A percentile compares a stretch with the other conserved stretches of the same genome.
These are phyloP conservation scores for Leptinotarsa texana DNA, from an alignment of 1,140 invertebrate species.

Conservation along the genomic window DNA sequence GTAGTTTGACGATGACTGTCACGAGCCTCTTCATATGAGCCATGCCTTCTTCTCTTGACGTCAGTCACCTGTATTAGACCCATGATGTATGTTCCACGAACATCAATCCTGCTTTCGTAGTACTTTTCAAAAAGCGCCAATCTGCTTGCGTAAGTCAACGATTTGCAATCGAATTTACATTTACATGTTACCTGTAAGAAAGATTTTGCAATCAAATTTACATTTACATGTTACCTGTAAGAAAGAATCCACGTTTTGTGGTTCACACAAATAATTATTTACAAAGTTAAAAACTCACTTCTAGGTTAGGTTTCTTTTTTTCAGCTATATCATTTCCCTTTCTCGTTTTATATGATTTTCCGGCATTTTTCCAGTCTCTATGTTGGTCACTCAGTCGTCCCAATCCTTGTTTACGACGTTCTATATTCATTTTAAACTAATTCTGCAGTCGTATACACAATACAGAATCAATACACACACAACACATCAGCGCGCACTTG, in stretches of 20 bases:
- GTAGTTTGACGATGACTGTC: slow-evolving; percentile 25
- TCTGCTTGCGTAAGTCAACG: slow-evolving; percentile 22
- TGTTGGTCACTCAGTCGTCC: slow-evolving; percentile 23
- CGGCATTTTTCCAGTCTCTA: slow-evolving; percentile 18
- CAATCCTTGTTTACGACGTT: slow-evolving; percentile 21
- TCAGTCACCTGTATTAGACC: slow-evolving; percentile 19
- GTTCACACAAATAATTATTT: background rate
- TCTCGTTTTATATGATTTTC: slow-evolving; percentile 21
- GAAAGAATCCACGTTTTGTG: slow-evolving; percentile 17
- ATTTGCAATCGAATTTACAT: slow-evolving; percentile 27
- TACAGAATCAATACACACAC: background rate
- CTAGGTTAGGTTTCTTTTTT: slow-evolving; percentile 13
- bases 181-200: slow-evolving; percentile 31
- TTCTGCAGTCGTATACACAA: background rate
- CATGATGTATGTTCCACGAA: slow-evolving; percentile 30
- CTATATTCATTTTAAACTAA: slow-evolving; percentile 15
- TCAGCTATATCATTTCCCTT: slow-evolving; percentile 17
- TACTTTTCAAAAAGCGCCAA: slow-evolving; percentile 30
- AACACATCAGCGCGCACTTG: slow-evolving; percentile 7
- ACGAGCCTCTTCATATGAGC: slow-evolving; percentile 24
- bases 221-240: slow-evolving; percentile 32
- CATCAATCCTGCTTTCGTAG: slow-evolving; percentile 13
- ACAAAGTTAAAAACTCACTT: slow-evolving; percentile 10
- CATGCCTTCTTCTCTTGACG: slow-evolving; percentile 31
- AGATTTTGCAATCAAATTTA: slow-evolving; percentile 25